phyloP scores from a whole-genome alignment of 2,888 invertebrate species.

The Diplazon laetatorius region DNA sequence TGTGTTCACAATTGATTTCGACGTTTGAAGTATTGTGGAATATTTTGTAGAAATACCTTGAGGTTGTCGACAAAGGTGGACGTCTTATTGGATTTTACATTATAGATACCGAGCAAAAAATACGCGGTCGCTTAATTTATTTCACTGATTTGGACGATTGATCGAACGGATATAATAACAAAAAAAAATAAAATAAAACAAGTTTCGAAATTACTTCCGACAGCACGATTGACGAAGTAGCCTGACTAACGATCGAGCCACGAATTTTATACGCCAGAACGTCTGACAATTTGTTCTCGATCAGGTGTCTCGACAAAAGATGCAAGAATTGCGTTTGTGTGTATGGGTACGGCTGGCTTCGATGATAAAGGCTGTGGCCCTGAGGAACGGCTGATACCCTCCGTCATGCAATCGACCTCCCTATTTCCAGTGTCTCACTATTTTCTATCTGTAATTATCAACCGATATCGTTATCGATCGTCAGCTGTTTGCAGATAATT shows the following conservation, averaged over 20 bases:
- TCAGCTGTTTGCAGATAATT: slow-evolving; percentile 60
- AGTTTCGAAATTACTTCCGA: slow-evolving; percentile 18
- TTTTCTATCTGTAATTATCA: slow-evolving; percentile 49
- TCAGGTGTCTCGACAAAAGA: slow-evolving; percentile 51
- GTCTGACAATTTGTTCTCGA: slow-evolving; percentile 55
- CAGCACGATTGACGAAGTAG: slow-evolving; percentile 40
- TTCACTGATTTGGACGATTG: neutral
- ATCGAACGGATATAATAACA: neutral
- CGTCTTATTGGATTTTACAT: neutral
- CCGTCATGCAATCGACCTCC: slow-evolving; percentile 19
- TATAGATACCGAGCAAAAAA: neutral
- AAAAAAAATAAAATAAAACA: slow-evolving; percentile 9
- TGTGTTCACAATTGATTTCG: neutral
- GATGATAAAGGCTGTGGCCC: slow-evolving; percentile 34
- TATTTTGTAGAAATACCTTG: neutral
- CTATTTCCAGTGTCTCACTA: slow-evolving; percentile 32
- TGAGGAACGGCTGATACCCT: slow-evolving; percentile 32
- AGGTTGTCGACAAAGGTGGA: slow-evolving; percentile 13
- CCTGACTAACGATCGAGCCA: slow-evolving; percentile 26
- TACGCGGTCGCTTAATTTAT: neutral
- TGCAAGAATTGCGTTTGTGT: slow-evolving; percentile 6
- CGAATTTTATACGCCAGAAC: slow-evolving; percentile 59
- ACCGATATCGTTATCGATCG: slow-evolving; percentile 40
- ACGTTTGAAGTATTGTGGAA: neutral
- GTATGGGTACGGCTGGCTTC: neutral